These are phyloP conservation scores for Halictus quadricinctus DNA, from an alignment of 2,888 invertebrate species.

Conservation along the genomic window DNA sequence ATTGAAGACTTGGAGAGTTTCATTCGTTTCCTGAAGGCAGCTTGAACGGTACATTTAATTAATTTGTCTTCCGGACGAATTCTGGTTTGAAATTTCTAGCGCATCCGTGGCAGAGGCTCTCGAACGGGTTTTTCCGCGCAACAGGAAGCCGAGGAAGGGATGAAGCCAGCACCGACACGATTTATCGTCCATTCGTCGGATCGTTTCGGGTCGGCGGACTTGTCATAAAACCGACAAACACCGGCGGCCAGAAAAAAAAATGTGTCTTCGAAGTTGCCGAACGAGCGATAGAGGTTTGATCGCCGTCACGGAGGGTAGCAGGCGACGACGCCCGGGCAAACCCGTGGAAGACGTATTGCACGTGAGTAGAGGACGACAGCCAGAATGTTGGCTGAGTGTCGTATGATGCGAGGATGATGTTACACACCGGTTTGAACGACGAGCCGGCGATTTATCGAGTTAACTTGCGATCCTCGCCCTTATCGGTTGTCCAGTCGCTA, in stretches of 20 bases:
- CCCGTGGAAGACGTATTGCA: constrained; percentile 70
- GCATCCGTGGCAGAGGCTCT: not conserved
- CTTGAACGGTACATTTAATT: not conserved
- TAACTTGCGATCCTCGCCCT: constrained; percentile 44
- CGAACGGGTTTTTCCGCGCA: not conserved
- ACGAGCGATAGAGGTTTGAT: constrained; percentile 11
- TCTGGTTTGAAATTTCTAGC: not conserved
- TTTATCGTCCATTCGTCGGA: constrained; percentile 16
- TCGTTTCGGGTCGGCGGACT: not conserved
- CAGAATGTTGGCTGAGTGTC: constrained; percentile 70
- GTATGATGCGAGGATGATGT: constrained; percentile 71
- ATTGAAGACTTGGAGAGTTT: not conserved
- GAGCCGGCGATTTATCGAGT: constrained; percentile 75
- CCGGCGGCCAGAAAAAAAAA: not conserved
- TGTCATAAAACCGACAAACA: not conserved
- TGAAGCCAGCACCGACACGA: not conserved
- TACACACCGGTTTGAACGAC: constrained; percentile 70
- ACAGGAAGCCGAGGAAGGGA: constrained; percentile 16
- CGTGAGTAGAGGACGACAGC: constrained; percentile 68
- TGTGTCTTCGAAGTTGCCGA: constrained; percentile 30
- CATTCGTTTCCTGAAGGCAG: not conserved
- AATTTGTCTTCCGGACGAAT: not conserved
- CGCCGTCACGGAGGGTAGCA: not conserved
- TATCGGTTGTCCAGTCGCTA: constrained; percentile 26
- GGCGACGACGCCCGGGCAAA: constrained; percentile 59